Percentiles rank a stretch among this genome's conserved stretches.
phyloP scores from a whole-genome alignment of 2,113 vertebrate species.

The Lamprotornis superbus region DNA sequence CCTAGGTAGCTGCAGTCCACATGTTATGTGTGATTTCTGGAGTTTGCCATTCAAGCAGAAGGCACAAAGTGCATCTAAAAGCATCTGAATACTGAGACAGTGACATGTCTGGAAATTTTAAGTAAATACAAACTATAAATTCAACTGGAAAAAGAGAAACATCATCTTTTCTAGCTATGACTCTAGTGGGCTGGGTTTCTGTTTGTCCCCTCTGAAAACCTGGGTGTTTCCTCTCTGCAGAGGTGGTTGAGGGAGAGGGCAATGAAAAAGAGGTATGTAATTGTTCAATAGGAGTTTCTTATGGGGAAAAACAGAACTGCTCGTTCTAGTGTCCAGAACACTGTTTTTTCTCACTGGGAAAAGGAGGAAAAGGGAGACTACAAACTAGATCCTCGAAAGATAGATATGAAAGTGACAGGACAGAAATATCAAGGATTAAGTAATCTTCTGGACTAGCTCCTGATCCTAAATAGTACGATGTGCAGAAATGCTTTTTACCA shows the following conservation, averaged over 20 bases:
- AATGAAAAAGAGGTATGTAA: neutral
- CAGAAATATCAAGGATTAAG: neutral
- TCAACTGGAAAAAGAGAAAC: neutral
- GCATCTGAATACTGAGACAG: neutral
- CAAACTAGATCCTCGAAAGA: neutral
- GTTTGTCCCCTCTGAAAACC: neutral
- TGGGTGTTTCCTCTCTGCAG: neutral
- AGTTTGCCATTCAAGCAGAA: neutral
- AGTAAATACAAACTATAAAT: neutral
- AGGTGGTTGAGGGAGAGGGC: rapidly evolving
- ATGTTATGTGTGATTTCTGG: neutral
- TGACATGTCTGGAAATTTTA: neutral
- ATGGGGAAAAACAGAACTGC: neutral
- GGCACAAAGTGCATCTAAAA: neutral
- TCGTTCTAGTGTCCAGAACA: neutral
- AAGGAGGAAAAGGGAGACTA: rapidly evolving
- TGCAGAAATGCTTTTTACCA: neutral
- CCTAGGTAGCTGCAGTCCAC: rapidly evolving
- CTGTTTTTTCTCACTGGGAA: neutral
- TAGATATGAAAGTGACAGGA: neutral
- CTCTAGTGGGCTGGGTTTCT: rapidly evolving
- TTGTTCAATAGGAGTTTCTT: rapidly evolving
- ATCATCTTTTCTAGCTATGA: neutral
- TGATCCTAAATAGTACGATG: neutral
- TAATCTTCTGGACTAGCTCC: neutral